These are phyloP conservation scores for Lithophane ornitopus DNA, from an alignment of 2,888 invertebrate genomes.

Conservation along the genomic window DNA sequence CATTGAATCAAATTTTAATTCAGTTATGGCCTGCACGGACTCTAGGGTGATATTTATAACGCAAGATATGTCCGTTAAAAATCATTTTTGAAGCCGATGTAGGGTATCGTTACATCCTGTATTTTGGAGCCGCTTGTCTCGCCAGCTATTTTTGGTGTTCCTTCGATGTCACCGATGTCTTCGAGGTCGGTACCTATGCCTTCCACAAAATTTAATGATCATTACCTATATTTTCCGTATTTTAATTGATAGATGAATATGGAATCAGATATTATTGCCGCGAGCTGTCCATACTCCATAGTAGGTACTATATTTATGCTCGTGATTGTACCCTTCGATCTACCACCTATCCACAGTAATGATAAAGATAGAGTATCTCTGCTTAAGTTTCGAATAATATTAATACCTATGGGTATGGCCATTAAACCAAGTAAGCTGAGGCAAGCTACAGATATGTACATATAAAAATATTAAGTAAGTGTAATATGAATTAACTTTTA, in stretches of 20 bases:
- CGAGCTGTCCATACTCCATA: neutral
- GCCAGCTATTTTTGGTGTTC: too few species aligned
- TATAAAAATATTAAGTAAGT: too few species aligned
- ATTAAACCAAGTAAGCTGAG: too few species aligned
- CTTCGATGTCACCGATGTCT: too few species aligned
- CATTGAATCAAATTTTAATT: too few species aligned
- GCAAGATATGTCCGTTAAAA: neutral
- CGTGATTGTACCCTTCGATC: neutral
- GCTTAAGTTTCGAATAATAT: neutral
- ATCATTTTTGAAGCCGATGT: neutral
- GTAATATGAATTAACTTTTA: neutral
- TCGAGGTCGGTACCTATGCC: too few species aligned
- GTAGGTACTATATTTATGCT: neutral
- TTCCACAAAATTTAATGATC: neutral
- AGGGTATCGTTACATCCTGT: too few species aligned
- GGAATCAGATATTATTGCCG: neutral
- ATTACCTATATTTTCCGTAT: neutral
- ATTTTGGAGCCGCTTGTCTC: too few species aligned
- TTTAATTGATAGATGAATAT: neutral
- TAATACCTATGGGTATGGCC: neutral
- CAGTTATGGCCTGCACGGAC: too few species aligned
- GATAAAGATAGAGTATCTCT: neutral
- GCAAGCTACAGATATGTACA: too few species aligned
- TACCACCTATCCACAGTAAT: constrained; percentile 1
- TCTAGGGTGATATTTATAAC: neutral